These are phyloP conservation scores for Xiphorhynchus elegans DNA, from an alignment of 2,113 vertebrate species.

Conservation along the genomic window DNA sequence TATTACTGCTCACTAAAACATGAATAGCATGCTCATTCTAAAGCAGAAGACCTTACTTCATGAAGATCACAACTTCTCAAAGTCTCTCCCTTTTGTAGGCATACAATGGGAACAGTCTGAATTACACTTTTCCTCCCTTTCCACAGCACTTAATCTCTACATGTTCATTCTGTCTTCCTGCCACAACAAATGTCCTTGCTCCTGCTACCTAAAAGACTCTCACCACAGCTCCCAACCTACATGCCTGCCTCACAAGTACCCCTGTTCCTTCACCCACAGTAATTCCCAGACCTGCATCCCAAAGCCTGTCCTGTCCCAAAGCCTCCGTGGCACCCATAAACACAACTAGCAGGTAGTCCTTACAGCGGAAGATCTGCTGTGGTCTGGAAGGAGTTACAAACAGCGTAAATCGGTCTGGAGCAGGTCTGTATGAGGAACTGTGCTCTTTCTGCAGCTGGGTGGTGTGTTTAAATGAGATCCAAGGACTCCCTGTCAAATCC, in stretches of 20 bases:
- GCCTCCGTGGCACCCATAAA: neutral
- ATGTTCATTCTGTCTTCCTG: neutral
- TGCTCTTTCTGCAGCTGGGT: neutral
- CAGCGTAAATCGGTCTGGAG: neutral
- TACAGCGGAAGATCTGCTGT: neutral
- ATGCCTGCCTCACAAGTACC: neutral
- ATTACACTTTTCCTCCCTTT: neutral
- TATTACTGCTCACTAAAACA: neutral
- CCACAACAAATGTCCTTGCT: neutral
- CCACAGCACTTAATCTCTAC: neutral
- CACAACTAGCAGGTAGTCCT: fast-evolving
- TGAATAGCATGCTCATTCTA: neutral
- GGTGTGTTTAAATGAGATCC: neutral
- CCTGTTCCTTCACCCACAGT: neutral
- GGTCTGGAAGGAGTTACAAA: neutral
- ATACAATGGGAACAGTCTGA: neutral
- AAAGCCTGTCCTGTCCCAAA: neutral
- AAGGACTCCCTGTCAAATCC: neutral
- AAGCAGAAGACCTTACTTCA: neutral
- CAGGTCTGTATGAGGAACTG: neutral
- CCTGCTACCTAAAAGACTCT: neutral
- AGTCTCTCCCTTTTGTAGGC: neutral
- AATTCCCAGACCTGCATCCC: neutral
- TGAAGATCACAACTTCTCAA: neutral
- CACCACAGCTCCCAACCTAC: fast-evolving